These are phyloP conservation scores for Leptopterna dolabrata DNA, from an alignment of 2,888 invertebrate genomes.

Conservation along the genomic window DNA sequence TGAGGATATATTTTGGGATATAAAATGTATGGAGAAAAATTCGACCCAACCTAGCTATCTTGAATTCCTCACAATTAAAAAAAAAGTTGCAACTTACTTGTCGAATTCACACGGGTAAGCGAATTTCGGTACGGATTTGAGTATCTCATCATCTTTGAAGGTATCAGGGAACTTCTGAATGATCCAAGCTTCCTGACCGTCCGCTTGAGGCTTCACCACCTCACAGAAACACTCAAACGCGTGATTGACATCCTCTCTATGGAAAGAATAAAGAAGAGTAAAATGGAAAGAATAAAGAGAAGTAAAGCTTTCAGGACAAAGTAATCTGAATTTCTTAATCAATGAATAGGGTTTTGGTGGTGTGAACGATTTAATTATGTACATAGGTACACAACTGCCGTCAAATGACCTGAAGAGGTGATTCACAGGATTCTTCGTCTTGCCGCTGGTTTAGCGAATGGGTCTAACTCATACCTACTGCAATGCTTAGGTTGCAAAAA, in stretches of 20 bases:
- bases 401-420: too few species aligned
- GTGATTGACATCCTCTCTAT: slow-evolving; percentile 82
- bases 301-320: neutral
- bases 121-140: slow-evolving; percentile 90
- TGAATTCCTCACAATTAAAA: too few species aligned
- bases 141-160: slow-evolving; percentile 85
- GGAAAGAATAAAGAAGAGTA: slow-evolving; percentile 64
- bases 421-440: too few species aligned
- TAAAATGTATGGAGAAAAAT: too few species aligned
- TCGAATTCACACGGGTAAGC: slow-evolving; percentile 87
- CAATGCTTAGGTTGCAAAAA: too few species aligned
- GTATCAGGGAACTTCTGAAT: slow-evolving; percentile 86
- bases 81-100: slow-evolving; percentile 72
- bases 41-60: too few species aligned
- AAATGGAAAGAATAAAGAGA: neutral
- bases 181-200: slow-evolving; percentile 77
- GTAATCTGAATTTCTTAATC: neutral
- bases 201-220: slow-evolving; percentile 75
- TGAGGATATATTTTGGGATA: too few species aligned
- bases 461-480: too few species aligned
- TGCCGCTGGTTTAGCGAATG: too few species aligned
- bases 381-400: neutral
- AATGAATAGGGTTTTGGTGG: neutral
- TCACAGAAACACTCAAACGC: slow-evolving; percentile 87
- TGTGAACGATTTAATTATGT: neutral